These are phyloP conservation scores for Volucella inanis DNA, from an alignment of 2,888 invertebrate species.

Conservation along the genomic window DNA sequence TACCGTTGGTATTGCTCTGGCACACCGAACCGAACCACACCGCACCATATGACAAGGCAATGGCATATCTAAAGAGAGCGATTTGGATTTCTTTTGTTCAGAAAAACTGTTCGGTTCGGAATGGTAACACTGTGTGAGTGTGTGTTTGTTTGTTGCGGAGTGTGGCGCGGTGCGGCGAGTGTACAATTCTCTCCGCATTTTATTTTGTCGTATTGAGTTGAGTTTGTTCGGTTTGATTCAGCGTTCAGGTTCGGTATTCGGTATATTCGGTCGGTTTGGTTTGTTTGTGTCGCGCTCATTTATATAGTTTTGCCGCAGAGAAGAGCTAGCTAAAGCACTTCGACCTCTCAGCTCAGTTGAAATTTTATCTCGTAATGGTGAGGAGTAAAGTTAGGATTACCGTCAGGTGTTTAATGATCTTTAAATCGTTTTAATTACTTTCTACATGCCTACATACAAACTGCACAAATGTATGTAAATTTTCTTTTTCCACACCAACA, in stretches of 20 bases:
- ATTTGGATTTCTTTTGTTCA: slow-evolving; percentile 56
- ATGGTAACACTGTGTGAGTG: slow-evolving; percentile 49
- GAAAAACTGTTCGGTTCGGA: slow-evolving; percentile 5
- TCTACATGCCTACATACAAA: no score
- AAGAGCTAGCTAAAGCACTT: slow-evolving; percentile 49
- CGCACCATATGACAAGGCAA: not conserved
- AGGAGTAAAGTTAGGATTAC: slow-evolving; percentile 63
- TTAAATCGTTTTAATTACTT: slow-evolving; percentile 4
- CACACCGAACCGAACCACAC: slow-evolving; percentile 24
- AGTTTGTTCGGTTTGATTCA: slow-evolving; percentile 41
- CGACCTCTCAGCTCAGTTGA: slow-evolving; percentile 67
- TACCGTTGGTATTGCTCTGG: not conserved
- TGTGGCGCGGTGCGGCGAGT: slow-evolving; percentile 23
- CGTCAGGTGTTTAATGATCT: slow-evolving; percentile 67
- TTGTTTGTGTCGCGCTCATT: slow-evolving; percentile 41
- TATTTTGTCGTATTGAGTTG: slow-evolving; percentile 61
- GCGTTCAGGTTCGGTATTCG: slow-evolving; percentile 4
- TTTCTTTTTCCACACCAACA: not conserved
- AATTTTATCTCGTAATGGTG: slow-evolving; percentile 69
- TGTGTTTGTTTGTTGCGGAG: not conserved
- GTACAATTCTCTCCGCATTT: slow-evolving; percentile 66
- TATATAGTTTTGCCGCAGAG: slow-evolving; percentile 67
- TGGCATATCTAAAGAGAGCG: slow-evolving; percentile 66
- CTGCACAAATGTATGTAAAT: not conserved
- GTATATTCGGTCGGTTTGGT: slow-evolving; percentile 24